Conservation (phyloP, 2,797 vertebrate species). For the Argentina silus region DNA sequence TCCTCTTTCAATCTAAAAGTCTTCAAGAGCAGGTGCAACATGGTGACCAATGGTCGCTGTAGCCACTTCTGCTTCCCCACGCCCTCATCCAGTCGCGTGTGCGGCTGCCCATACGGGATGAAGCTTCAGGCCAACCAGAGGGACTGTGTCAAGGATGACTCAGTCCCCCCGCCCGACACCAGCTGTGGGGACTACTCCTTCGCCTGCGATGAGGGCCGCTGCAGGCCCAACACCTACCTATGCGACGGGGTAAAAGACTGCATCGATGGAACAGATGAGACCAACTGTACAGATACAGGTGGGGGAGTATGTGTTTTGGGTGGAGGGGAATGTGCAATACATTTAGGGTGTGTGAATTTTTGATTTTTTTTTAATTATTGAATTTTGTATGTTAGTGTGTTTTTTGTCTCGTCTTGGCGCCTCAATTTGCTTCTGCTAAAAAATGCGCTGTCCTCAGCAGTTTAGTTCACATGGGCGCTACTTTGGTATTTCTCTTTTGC, state of each 20-base stretch:
- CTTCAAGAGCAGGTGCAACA: constrained; percentile 80
- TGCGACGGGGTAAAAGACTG: constrained; percentile 90
- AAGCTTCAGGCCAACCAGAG: constrained; percentile 82
- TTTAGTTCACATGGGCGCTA: too few species aligned
- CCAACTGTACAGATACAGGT: constrained; percentile 86
- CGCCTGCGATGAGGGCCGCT: constrained; percentile 87
- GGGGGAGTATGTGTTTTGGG: too few species aligned
- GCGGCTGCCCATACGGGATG: constrained; percentile 94
- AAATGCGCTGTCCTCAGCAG: too few species aligned
- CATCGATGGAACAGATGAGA: constrained; percentile 88
- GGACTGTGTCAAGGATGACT: constrained; percentile 85
- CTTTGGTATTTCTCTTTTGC: too few species aligned
- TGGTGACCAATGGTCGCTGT: constrained; percentile 86
- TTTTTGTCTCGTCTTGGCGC: too few species aligned
- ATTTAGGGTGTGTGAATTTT: too few species aligned
- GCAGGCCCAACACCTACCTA: constrained; percentile 78
- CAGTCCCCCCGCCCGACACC: constrained; percentile 80
- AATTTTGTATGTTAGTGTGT: too few species aligned
- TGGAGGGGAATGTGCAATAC: too few species aligned
- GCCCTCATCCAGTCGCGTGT: constrained; percentile 82
- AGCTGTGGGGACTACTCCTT: constrained; percentile 85
- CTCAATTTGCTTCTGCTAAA: too few species aligned
- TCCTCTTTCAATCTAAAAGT: constrained; percentile 36
- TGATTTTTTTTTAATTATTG: too few species aligned
- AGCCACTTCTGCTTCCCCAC: constrained; percentile 96